phyloP scores from a whole-genome alignment of 2,797 vertebrate species.

The Oryzias sinensis region DNA sequence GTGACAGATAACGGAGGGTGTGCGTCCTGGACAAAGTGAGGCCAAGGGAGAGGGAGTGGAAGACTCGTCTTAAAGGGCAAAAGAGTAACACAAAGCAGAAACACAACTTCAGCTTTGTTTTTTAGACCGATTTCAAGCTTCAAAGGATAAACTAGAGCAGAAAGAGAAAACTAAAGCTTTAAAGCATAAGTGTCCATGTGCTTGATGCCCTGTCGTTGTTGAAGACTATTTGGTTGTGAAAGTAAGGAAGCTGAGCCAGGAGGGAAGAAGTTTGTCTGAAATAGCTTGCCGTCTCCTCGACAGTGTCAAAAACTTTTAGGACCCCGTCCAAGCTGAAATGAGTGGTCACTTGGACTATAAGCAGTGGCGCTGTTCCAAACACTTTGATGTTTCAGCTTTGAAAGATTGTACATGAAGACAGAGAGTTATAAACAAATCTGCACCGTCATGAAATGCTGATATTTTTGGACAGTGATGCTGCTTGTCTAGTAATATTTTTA shows the following conservation, averaged over 20 bases:
- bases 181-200: not conserved
- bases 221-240: slow-evolving; percentile 57
- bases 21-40: slow-evolving; percentile 28
- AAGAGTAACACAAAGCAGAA: not conserved
- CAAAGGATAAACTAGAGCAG: too few relatives aligned
- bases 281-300: slow-evolving; percentile 62
- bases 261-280: slow-evolving; percentile 60
- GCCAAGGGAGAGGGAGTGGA: slow-evolving; percentile 20
- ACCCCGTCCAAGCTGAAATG: slow-evolving; percentile 65
- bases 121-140: too few relatives aligned
- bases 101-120: not conserved
- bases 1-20: slow-evolving; percentile 36
- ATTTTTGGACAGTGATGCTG: slow-evolving; percentile 7
- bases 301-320: slow-evolving; percentile 68
- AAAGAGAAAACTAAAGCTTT: too few relatives aligned
- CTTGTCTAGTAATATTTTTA: not conserved
- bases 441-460: slow-evolving; percentile 34
- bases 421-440: slow-evolving; percentile 37
- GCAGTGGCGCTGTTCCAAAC: slow-evolving; percentile 43
- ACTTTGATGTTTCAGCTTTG: slow-evolving; percentile 53
- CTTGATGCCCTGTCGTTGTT: slow-evolving; percentile 29
- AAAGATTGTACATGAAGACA: slow-evolving; percentile 22
- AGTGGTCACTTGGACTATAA: slow-evolving; percentile 58
- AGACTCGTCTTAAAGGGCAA: slow-evolving; percentile 6
- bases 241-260: slow-evolving; percentile 52